Conservation (phyloP, 2,113 vertebrate species). For the Lipotes vexillifer region DNA sequence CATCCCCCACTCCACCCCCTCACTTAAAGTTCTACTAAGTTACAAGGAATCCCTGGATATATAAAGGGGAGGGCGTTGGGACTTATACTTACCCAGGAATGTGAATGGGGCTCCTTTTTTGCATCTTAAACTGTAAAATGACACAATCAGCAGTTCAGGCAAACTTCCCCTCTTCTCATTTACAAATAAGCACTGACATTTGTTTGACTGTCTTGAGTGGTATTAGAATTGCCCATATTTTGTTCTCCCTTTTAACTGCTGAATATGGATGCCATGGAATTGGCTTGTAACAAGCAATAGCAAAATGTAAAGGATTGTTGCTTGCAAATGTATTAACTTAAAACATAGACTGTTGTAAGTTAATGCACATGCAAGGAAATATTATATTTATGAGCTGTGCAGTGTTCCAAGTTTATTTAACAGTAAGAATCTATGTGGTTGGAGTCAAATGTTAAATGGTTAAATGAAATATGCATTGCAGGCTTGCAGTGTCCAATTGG, state of each 20-base stretch:
- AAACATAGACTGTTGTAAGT: slow-evolving; percentile 28
- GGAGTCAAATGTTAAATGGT: slow-evolving; percentile 65
- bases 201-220: background rate
- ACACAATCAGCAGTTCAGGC: background rate
- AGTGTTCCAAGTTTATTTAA: slow-evolving; percentile 52
- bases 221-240: background rate
- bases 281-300: background rate
- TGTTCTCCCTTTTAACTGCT: slow-evolving; percentile 33
- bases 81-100: background rate
- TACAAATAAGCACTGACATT: background rate
- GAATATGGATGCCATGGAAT: background rate
- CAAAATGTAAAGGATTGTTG: slow-evolving; percentile 46
- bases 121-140: background rate
- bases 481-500: slow-evolving; percentile 8
- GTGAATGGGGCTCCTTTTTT: background rate
- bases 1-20: background rate
- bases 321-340: slow-evolving; percentile 55
- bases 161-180: background rate
- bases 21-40: background rate
- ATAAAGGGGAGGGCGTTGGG: background rate
- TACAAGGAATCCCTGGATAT: background rate
- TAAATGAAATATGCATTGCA: slow-evolving; percentile 49
- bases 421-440: slow-evolving; percentile 2
- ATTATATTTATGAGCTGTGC: slow-evolving; percentile 44
- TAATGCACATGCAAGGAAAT: slow-evolving; percentile 52